These are phyloP conservation scores for Apogon talboti DNA, from an alignment of 2,797 vertebrate species.

Conservation along the genomic window DNA sequence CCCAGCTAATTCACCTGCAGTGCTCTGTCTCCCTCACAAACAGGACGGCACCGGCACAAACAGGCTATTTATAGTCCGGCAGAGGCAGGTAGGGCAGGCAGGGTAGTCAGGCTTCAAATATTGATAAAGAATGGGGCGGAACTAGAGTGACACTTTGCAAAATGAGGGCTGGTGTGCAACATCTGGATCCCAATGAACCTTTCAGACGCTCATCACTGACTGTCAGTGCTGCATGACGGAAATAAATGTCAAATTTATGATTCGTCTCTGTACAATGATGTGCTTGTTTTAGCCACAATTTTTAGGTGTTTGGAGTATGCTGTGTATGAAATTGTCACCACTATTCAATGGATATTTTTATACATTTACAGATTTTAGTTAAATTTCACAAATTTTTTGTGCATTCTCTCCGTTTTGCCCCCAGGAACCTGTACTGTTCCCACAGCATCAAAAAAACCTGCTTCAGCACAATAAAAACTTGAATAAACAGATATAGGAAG, in stretches of 20 bases:
- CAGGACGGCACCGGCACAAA: constrained; percentile 51
- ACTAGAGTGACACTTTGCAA: constrained; percentile 51
- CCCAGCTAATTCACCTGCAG: constrained; percentile 41
- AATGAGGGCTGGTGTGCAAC: constrained; percentile 40
- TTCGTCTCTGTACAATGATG: background rate
- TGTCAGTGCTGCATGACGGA: constrained; percentile 6
- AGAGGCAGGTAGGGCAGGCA: constrained; percentile 42
- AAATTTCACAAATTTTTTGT: too few species aligned
- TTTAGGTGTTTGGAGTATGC: too few species aligned
- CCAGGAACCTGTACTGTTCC: too few species aligned
- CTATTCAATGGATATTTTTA: too few species aligned
- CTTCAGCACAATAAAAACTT: too few species aligned
- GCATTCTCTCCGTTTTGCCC: too few species aligned
- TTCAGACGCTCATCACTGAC: constrained; percentile 17
- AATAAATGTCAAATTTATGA: constrained; percentile 1
- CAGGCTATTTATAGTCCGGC: constrained; percentile 75
- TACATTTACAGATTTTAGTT: too few species aligned
- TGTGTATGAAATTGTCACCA: too few species aligned
- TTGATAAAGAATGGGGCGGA: constrained; percentile 69
- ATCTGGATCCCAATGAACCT: constrained; percentile 44
- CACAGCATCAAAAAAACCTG: too few species aligned
- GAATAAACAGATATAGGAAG: too few species aligned
- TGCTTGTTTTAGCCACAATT: background rate
- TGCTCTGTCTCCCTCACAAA: constrained; percentile 34
- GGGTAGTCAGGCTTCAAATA: constrained; percentile 70